A percentile compares a stretch with the other conserved stretches of the same genome.
Evolutionary conservation across 2,797 vertebrate species (phyloP).

Genomic region (Morus bassanus): DNA sequence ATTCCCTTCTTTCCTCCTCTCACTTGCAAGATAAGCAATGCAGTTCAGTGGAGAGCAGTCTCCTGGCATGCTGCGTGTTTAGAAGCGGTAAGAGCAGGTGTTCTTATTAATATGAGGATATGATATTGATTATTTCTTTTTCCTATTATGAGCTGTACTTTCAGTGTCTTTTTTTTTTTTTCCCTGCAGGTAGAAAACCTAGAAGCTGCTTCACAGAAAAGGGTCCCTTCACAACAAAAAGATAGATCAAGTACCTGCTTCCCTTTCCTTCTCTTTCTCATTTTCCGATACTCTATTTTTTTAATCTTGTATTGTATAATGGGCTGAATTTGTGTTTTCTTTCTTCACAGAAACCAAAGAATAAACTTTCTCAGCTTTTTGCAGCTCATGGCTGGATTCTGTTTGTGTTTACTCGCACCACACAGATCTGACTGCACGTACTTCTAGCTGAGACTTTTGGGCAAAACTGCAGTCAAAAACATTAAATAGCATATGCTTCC

Average conservation of each 20-base stretch:
- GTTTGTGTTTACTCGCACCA: not conserved
- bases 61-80: rapidly evolving
- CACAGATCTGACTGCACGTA: not conserved
- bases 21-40: not conserved
- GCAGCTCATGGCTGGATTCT: not conserved
- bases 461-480: not conserved
- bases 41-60: not conserved
- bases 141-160: not conserved
- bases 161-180: not conserved
- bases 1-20: not conserved
- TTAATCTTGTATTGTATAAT: not conserved
- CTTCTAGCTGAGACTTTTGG: not conserved
- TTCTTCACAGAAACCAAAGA: not conserved
- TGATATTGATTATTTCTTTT: not conserved
- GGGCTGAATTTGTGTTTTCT: not conserved
- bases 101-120: not conserved
- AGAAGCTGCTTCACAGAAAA: not conserved
- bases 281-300: not conserved
- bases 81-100: not conserved
- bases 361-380: conserved; percentile 7
- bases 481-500: not conserved
- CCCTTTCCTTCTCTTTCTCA: not conserved
- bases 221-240: not conserved
- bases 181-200: not conserved
- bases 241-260: not conserved